Evolutionary conservation across 2,888 invertebrate species (phyloP).

Genomic region (Machimus rusticus): DNA sequence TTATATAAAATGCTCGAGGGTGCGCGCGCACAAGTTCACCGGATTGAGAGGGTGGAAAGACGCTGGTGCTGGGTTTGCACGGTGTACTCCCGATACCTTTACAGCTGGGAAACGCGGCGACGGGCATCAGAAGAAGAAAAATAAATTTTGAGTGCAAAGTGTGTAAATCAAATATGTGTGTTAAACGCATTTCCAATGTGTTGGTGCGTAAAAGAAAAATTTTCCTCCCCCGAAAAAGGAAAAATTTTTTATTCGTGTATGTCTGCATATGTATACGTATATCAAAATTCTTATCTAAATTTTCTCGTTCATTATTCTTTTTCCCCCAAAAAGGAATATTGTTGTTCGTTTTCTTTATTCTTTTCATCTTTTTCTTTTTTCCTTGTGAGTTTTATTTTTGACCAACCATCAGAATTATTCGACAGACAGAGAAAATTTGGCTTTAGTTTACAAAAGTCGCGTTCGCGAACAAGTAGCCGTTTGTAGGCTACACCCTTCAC

Average conservation of each 20-base stretch:
- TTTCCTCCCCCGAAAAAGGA: slow-evolving; percentile 6
- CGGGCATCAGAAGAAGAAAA: background rate
- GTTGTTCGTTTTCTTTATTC: slow-evolving; percentile 33
- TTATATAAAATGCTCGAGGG: slow-evolving; percentile 32
- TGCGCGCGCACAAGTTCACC: slow-evolving; percentile 29
- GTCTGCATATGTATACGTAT: slow-evolving; percentile 19
- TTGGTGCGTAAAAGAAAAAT: slow-evolving; percentile 13
- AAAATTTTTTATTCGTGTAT: slow-evolving; percentile 30
- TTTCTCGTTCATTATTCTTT: slow-evolving; percentile 39
- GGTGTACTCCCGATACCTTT: slow-evolving; percentile 27
- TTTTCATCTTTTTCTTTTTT: slow-evolving; percentile 35
- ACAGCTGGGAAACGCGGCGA: slow-evolving; percentile 17
- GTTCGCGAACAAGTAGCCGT: slow-evolving; percentile 63
- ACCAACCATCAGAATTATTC: slow-evolving; percentile 26
- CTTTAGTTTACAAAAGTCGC: slow-evolving; percentile 64
- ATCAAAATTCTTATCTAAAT: slow-evolving; percentile 38
- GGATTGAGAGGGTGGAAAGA: slow-evolving; percentile 15
- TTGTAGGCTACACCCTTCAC: slow-evolving; percentile 61
- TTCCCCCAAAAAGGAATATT: slow-evolving; percentile 36
- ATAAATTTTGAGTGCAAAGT: slow-evolving; percentile 41
- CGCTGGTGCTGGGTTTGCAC: background rate
- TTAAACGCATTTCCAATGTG: slow-evolving; percentile 25
- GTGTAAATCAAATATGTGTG: slow-evolving; percentile 40
- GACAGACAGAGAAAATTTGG: slow-evolving; percentile 35
- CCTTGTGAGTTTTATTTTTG: slow-evolving; percentile 17